Conservation (phyloP, 2,888 invertebrate species). For the Leptodirus hochenwartii region DNA sequence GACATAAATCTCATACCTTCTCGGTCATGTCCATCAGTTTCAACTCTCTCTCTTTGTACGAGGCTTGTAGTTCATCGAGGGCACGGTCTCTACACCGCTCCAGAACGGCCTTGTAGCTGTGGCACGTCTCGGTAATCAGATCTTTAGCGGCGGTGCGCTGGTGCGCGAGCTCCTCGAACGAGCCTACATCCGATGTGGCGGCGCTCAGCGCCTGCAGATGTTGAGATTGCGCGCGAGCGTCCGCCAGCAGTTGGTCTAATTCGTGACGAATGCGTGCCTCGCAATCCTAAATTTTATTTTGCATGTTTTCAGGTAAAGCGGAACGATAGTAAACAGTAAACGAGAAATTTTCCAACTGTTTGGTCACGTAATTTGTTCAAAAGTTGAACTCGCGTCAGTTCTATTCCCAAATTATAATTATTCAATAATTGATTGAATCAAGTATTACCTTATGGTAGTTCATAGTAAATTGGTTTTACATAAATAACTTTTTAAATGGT, state of each 20-base stretch:
- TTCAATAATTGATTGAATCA: too few species aligned
- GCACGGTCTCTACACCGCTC: slow-evolving; percentile 65
- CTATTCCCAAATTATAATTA: too few species aligned
- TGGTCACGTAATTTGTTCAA: background rate
- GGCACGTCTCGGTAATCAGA: slow-evolving; percentile 63
- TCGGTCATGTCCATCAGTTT: slow-evolving; percentile 28
- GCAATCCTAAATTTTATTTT: slow-evolving; percentile 63
- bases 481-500: too few species aligned
- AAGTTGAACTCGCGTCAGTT: background rate
- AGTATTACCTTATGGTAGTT: too few species aligned
- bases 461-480: too few species aligned
- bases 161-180: slow-evolving; percentile 68
- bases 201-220: slow-evolving; percentile 60
- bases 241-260: slow-evolving; percentile 51
- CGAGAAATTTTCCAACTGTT: too few species aligned
- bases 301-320: too few species aligned
- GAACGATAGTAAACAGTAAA: too few species aligned
- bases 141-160: slow-evolving; percentile 74
- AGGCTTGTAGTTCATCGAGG: slow-evolving; percentile 48
- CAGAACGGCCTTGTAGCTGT: slow-evolving; percentile 61
- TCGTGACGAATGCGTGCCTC: slow-evolving; percentile 60
- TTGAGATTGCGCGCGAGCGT: slow-evolving; percentile 56
- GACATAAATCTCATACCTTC: too few species aligned
- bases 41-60: slow-evolving; percentile 72
- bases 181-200: slow-evolving; percentile 54